These are phyloP conservation scores for Diadegma fenestrale DNA, from an alignment of 2,888 invertebrate species.

Conservation along the genomic window DNA sequence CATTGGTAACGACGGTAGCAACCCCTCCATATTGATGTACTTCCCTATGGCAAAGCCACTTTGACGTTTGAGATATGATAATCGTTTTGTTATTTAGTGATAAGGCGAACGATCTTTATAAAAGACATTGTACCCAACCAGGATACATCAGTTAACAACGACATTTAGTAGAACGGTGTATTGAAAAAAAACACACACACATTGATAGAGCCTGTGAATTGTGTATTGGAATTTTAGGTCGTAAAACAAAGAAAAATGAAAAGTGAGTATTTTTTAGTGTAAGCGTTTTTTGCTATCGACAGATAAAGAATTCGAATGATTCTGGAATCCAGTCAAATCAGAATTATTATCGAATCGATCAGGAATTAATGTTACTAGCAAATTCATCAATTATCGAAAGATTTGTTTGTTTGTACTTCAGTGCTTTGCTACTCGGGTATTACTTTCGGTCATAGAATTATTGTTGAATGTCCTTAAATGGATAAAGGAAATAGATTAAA, in stretches of 20 bases:
- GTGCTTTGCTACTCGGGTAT: neutral
- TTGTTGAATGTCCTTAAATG: neutral
- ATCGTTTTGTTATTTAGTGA: constrained; percentile 71
- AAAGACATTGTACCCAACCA: constrained; percentile 63
- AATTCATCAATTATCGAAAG: neutral
- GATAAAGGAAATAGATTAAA: neutral
- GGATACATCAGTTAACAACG: constrained; percentile 56
- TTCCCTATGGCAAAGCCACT: constrained; percentile 37
- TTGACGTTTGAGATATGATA: constrained; percentile 71
- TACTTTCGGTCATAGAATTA: neutral
- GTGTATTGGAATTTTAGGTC: constrained; percentile 22
- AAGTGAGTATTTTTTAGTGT: constrained; percentile 56
- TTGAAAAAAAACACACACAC: neutral
- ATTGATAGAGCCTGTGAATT: neutral
- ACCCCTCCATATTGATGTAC: constrained; percentile 39
- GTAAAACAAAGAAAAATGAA: constrained; percentile 55
- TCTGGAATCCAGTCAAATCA: neutral
- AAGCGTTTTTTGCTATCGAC: neutral
- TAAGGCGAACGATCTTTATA: constrained; percentile 73
- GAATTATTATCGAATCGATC: neutral
- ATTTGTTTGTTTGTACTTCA: neutral
- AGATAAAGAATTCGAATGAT: neutral
- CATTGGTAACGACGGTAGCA: constrained; percentile 17
- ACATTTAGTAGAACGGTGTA: constrained; percentile 33
- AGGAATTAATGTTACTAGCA: neutral